These are phyloP conservation scores for Sphaeridia pumilis DNA, from an alignment of 2,888 invertebrate species.

Conservation along the genomic window DNA sequence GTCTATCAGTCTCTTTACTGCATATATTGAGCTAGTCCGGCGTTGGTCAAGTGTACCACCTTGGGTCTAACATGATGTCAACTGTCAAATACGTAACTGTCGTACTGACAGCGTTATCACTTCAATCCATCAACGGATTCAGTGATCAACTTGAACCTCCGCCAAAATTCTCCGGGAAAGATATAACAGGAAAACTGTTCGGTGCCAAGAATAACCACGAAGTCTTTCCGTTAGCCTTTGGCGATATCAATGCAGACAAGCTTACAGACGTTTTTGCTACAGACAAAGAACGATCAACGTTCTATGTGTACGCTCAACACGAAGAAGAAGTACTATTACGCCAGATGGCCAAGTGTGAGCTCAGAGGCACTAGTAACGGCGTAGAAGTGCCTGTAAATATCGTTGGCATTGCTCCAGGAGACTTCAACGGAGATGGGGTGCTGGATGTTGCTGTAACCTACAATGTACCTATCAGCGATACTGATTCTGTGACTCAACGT, in stretches of 20 bases:
- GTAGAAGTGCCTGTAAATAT: conserved; percentile 40
- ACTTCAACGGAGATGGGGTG: conserved; percentile 87
- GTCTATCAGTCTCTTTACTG: too few species aligned
- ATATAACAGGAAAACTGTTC: conserved; percentile 55
- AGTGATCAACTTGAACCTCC: conserved; percentile 4
- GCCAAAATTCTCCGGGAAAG: conserved; percentile 15
- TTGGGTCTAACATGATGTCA: too few species aligned
- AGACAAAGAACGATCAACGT: conserved; percentile 48
- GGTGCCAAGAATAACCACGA: conserved; percentile 54
- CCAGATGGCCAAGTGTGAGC: conserved; percentile 47
- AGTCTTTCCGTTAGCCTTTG: conserved; percentile 74
- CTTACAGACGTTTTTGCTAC: conserved; percentile 82
- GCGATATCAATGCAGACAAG: conserved; percentile 92
- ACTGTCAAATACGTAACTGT: too few species aligned
- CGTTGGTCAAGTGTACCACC: too few species aligned
- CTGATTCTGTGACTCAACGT: background rate
- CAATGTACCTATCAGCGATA: conserved; percentile 3
- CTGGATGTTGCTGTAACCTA: conserved; percentile 74
- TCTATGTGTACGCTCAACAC: conserved; percentile 61
- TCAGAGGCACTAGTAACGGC: background rate
- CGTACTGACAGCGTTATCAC: too few species aligned
- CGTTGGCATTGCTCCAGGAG: conserved; percentile 60
- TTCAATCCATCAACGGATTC: too few species aligned
- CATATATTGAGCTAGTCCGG: too few species aligned
- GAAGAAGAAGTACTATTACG: conserved; percentile 58